Conservation (phyloP, 2,888 invertebrate genomes). For the Lampropteryx suffumata region DNA sequence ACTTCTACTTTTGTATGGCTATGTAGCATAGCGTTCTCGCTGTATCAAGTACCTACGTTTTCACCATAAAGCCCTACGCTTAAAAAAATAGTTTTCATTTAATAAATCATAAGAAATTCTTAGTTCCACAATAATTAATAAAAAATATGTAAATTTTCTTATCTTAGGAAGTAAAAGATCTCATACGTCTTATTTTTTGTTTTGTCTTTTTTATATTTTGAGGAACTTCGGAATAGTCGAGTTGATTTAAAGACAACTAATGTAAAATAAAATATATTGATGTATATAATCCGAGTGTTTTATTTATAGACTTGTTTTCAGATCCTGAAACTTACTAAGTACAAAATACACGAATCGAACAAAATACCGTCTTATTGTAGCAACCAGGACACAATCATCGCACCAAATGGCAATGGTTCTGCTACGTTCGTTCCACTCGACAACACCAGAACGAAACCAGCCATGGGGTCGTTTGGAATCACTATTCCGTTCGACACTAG, state of each 20-base stretch:
- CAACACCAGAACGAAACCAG: too few relatives aligned
- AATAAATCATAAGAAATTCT: conserved; percentile 74
- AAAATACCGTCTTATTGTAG: conserved; percentile 17
- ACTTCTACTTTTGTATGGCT: too few relatives aligned
- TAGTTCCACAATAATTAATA: conserved; percentile 77
- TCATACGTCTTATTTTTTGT: conserved; percentile 82
- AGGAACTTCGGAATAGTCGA: conserved; percentile 80
- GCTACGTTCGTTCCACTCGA: too few relatives aligned
- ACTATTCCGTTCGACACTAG: too few relatives aligned
- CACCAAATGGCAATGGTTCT: conserved; percentile 2
- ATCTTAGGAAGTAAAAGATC: conserved; percentile 82
- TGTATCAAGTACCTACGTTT: conserved; percentile 6
- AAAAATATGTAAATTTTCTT: conserved; percentile 79
- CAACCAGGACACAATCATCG: conserved; percentile 1
- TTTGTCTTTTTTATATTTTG: conserved; percentile 83
- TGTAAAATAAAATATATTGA: conserved; percentile 83
- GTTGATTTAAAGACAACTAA: conserved; percentile 83
- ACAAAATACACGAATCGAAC: conserved; percentile 20
- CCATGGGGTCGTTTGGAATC: too few relatives aligned
- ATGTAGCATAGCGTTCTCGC: not conserved
- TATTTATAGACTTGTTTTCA: conserved; percentile 44
- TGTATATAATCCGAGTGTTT: conserved; percentile 66
- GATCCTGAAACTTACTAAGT: conserved; percentile 14
- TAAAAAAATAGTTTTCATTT: conserved; percentile 53
- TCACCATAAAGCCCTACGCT: conserved; percentile 60